Conservation (phyloP, 2,888 invertebrate genomes). For the Apodemia mormo region DNA sequence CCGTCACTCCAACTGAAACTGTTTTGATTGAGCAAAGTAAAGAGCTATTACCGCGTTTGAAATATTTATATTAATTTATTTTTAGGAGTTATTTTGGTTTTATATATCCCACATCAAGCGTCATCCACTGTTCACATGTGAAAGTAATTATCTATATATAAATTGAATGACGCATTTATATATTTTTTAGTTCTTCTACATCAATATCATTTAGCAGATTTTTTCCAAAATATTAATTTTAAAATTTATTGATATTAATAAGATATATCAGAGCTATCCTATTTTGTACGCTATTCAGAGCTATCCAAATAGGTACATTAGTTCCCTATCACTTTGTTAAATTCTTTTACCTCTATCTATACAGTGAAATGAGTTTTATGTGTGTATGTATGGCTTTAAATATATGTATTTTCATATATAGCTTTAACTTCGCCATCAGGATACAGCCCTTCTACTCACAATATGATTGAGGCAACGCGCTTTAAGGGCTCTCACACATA, state of each 20-base stretch:
- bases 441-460: too few species aligned
- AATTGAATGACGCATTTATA: slow-evolving; percentile 69
- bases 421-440: too few species aligned
- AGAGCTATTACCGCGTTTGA: slow-evolving; percentile 58
- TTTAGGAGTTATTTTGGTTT: slow-evolving; percentile 52
- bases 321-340: too few species aligned
- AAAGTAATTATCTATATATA: slow-evolving; percentile 69
- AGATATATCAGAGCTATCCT: too few species aligned
- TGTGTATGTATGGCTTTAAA: too few species aligned
- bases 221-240: neutral
- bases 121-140: slow-evolving; percentile 68
- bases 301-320: too few species aligned
- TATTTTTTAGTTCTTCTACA: slow-evolving; percentile 49
- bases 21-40: slow-evolving; percentile 70
- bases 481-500: too few species aligned
- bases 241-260: neutral
- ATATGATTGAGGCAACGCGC: too few species aligned
- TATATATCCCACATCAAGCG: slow-evolving; percentile 64
- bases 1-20: slow-evolving; percentile 65
- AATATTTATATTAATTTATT: slow-evolving; percentile 73
- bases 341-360: too few species aligned
- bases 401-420: too few species aligned
- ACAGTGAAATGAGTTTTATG: too few species aligned
- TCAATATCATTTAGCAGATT: neutral
- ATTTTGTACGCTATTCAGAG: too few species aligned